These are phyloP conservation scores for Protula sp. DNA, from an alignment of 2,888 invertebrate genomes.

Conservation along the genomic window DNA sequence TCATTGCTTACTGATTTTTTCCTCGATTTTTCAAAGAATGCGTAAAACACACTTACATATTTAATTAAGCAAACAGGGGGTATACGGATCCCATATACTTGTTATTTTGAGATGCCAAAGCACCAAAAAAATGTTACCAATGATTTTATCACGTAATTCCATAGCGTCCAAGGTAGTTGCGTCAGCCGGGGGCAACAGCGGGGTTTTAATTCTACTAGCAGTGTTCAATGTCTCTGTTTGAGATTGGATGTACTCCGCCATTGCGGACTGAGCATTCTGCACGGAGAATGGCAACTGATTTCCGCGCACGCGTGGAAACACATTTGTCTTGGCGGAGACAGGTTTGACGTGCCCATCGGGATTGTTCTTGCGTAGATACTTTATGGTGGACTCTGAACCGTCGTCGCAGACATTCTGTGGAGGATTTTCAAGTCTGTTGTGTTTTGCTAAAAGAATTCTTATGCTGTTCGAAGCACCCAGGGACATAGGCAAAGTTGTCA, in stretches of 20 bases:
- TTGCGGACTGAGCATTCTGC: constrained; percentile 48
- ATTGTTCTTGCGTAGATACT: constrained; percentile 33
- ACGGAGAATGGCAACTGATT: constrained; percentile 45
- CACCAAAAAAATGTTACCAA: no score
- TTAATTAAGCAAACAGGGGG: no score
- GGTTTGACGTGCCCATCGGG: not conserved
- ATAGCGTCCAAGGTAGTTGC: constrained; percentile 40
- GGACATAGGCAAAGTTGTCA: constrained; percentile 42
- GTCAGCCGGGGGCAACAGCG: constrained; percentile 45
- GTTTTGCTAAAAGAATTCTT: constrained; percentile 36
- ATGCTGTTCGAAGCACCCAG: constrained; percentile 37
- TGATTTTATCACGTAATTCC: constrained; percentile 44
- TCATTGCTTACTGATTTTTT: no score
- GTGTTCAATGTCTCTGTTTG: constrained; percentile 51
- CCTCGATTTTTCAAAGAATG: no score
- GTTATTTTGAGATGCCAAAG: no score
- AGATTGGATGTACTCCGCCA: constrained; percentile 48
- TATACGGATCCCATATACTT: no score
- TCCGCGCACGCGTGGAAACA: constrained; percentile 46
- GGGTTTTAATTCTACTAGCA: constrained; percentile 48
- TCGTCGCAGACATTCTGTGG: constrained; percentile 44
- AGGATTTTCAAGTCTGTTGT: constrained; percentile 43
- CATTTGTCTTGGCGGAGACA: constrained; percentile 24
- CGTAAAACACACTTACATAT: no score
- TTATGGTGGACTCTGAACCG: constrained; percentile 41